phyloP scores from a whole-genome alignment of 2,888 invertebrate genomes.

The Bombylius major region DNA sequence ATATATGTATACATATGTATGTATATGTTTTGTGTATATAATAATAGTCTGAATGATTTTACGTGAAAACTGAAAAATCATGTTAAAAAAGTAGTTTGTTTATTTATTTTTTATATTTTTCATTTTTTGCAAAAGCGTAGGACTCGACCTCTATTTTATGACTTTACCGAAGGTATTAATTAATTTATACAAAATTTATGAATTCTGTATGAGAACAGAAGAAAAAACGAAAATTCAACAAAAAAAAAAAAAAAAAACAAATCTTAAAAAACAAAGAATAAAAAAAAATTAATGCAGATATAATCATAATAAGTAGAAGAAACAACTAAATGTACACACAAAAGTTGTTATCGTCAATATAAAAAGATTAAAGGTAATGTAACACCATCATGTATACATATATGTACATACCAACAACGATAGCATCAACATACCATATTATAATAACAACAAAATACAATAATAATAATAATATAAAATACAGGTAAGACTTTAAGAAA shows the following conservation, averaged over 20 bases:
- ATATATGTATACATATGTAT: too few relatives aligned
- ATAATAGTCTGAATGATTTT: not conserved
- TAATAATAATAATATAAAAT: not conserved
- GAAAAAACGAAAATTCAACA: not conserved
- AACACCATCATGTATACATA: not conserved
- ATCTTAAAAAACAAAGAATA: not conserved
- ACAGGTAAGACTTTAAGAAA: not conserved
- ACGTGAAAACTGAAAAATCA: not conserved
- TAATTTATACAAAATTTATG: conserved; percentile 7
- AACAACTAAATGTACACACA: not conserved
- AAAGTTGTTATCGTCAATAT: not conserved
- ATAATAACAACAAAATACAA: not conserved
- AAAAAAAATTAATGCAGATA: not conserved
- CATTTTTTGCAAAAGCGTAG: not conserved
- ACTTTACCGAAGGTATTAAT: conserved; percentile 6
- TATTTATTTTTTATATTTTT: too few relatives aligned
- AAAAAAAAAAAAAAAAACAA: not conserved
- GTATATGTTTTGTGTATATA: too few relatives aligned
- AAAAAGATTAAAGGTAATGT: not conserved
- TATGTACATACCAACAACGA: too few relatives aligned
- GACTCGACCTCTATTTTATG: conserved; percentile 1
- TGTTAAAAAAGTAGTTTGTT: not conserved
- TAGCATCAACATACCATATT: too few relatives aligned
- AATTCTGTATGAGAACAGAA: conserved; percentile 1
- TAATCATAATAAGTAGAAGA: not conserved